These are phyloP conservation scores for Poeciliopsis prolifica DNA, from an alignment of 2,113 vertebrate species.

Conservation along the genomic window DNA sequence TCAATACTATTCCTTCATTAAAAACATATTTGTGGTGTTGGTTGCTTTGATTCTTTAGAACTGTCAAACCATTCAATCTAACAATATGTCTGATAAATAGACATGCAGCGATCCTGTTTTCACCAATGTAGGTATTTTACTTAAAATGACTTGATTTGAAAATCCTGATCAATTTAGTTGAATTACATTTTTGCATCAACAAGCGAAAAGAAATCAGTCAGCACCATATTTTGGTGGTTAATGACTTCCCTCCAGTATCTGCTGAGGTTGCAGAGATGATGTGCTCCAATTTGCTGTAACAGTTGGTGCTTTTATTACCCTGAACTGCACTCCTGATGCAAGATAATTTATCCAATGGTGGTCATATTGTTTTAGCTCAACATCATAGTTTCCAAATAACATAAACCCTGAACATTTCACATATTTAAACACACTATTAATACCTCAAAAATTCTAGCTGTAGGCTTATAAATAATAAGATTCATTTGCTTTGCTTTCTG, in stretches of 20 bases:
- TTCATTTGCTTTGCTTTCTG: not conserved
- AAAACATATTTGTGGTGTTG: no score
- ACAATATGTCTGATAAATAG: not conserved
- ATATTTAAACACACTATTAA: not conserved
- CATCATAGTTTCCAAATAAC: not conserved
- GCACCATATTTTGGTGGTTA: not conserved
- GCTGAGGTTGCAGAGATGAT: not conserved
- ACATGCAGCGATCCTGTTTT: not conserved
- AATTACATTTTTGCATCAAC: not conserved
- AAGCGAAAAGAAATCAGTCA: not conserved
- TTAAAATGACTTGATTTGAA: not conserved
- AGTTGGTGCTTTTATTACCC: not conserved
- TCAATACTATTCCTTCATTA: no score
- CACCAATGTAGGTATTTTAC: not conserved
- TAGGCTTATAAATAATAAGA: not conserved
- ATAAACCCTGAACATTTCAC: not conserved
- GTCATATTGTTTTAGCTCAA: not conserved
- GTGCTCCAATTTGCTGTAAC: not conserved
- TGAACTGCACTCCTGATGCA: not conserved
- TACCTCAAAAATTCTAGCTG: not conserved
- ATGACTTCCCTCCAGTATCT: not conserved
- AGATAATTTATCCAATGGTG: not conserved
- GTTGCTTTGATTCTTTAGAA: no score
- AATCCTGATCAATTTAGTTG: not conserved
- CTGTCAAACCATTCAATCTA: not conserved